Base-by-base conservation (phyloP, 1,140 invertebrate genomes). In the Melanaphis sacchari region DNA sequence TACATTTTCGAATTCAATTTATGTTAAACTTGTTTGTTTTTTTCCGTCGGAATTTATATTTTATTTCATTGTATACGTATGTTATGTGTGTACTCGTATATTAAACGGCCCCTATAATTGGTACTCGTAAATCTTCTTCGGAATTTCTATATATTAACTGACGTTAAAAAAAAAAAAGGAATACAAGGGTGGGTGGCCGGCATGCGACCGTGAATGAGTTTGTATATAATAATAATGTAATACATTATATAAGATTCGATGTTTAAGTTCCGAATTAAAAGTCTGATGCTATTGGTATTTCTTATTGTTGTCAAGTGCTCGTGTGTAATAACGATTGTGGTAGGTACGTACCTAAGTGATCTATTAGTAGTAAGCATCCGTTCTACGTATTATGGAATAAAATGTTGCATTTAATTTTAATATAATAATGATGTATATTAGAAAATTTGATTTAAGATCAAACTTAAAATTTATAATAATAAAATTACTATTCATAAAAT, bases 61-160 rank as follows among this genome's bases (percentile, higher is more conserved):
- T 66, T n/a, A n/a, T 49, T 84, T 82, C 41, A 92, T 82, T 92
- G 90, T 49, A 52, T 24, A 22, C 38, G 24, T 90, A 87, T 87
- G 38, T 36, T 26, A 8, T n/a, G 66, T 46, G 81, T 52, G 24
- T 93, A 49, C 15, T 49, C 15, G 43, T 24, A 49, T 92, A 26
- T 43, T 66, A 15, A 59, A 9, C 76, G n/a, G 36, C 76, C 91
- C 41, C 91, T 82, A 82, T 92, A 92, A 84, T 92, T 92, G 91
- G 81, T 84, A 52, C 46, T 84, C 91, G 91, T 93, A 93, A 93
- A 93, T 93, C 91, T 93, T 85, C 91, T 93, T 85, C 1, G 91
- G 91, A 93, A 93, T 93, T 93, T 84, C 36, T 85, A 49, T 41
- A 26, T 49, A n/a, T n/a, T n/a, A n/a, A 82, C 41, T 36, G 4